Base-by-base conservation (phyloP, 2,113 vertebrate species). In the Macaca fascicularis region DNA sequence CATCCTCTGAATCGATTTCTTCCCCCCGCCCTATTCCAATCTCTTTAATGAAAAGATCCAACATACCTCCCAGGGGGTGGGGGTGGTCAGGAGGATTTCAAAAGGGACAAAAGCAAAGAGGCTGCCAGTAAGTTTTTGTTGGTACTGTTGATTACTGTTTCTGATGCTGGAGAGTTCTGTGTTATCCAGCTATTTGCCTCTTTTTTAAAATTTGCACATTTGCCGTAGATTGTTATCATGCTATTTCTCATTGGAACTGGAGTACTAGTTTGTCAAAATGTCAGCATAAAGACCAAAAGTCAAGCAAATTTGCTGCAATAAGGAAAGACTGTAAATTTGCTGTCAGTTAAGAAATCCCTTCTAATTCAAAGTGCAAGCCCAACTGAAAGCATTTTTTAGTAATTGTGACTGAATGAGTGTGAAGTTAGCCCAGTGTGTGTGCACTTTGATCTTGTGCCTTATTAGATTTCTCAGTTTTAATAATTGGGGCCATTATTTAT, bases 261-360 rank as follows among this genome's bases (percentile, higher is more conserved):
- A 98, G 78, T 97, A 98, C 89, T 96, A 97, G 94, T 98, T 98
- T 98, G 98, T 98, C 98, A 96, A 97, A 98, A 97, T 98, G 98
- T 98, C 98, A 98, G 90, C 64, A 76, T 93, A 97, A 98, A 97
- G 95, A 98, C 95, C 97, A 98, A 87, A 90, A 97, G 79, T 75
- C 82, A 96, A 92, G 94, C 93, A 98, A 97, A 98, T 97, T 96
- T 97, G 90, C 97, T 97, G 92, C 95, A 97, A 14, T 87, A 82
- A 93, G 78, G 82, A 78, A 94, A 95, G 80, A 83, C 38, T 92
- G 20, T 78, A 93, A 97, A 97, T 95, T 95, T 94, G 32, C 84
- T 11, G 87, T 97, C 88, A 94, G 96, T 92, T 97, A 98, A 97
- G 74, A 98, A 91, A 96, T 82, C 52, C 52, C 57, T 69, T 50